Evolutionary conservation across 2,797 vertebrate genomes (phyloP), one percentile per base, ranked within the genome.

Genomic region (Coregonus suidteri): DNA sequence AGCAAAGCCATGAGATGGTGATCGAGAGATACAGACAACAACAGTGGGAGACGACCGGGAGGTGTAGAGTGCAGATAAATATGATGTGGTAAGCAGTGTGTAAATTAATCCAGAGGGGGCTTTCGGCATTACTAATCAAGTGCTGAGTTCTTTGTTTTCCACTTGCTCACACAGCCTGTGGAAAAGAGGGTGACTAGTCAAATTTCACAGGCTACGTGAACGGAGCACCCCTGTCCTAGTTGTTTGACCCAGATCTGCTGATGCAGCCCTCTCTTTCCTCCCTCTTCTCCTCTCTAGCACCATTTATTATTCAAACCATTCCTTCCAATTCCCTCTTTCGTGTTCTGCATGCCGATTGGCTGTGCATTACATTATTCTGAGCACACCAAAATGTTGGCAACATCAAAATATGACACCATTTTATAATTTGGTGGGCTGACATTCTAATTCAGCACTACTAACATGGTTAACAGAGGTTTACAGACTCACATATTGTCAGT

Each of bases 181-280:
- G 84, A 81, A 84, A 90, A 89, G 73, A 80, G 84, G 84, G 87
- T 90, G 91, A 89, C 90, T 86, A 88, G 89, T 91, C 89, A 91
- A 84, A 90, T 90, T 88, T 78, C 89, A 80, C 83, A 86, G 87
- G 78, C 80, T 72, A 73, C 81, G 79, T 82, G 82, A 86, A 85
- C 83, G 83, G 87, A 84, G 80, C 85, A 77, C 82, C 77, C 79
- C 78, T 88, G 89, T 91, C 91, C 88, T 91, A 84, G 91, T 47
- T 91, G 86, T 90, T 91, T 93, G 91, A 91, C 91, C 90, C 87
- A 91, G 86, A 93, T 93, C 85, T 92, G 89, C 89, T 91, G 90
- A 92, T 88, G 84, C 86, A 73, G 87, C 84, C 73, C 84, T 84
- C 84, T 83, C 51, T 56, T 77, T 84, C 56, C 59, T 77, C 77